Evolutionary conservation across 2,888 invertebrate genomes (phyloP), one percentile per base, ranked within the genome.

Genomic region (Lacanobia oleracea): DNA sequence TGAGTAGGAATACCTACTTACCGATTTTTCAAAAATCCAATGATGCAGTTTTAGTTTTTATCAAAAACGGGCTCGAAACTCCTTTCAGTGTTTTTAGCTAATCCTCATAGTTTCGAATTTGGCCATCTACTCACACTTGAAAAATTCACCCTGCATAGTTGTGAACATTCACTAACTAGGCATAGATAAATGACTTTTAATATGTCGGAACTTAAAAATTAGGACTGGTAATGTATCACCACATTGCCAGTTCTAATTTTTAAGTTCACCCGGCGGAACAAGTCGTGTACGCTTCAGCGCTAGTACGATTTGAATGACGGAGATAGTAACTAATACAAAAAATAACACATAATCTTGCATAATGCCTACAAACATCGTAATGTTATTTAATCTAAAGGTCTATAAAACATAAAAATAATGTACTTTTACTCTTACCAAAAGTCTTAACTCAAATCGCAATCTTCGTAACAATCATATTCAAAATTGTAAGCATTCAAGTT

Each of bases 401-500:
- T 54, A 33, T 51, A 75, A 61, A 79, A 67, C 14, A 79, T 66
- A 72, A 80, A 81, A 80, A 72, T 70, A 80, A 81, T 72, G 69
- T 80, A 69, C 72, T 80, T 72, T 69, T 67, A 59, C n/a, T 74
- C 60, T 70, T 79, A 79, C 40, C 33, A 79, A 69, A 79, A 79
- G 40, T 60, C 77, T 71, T 60, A 67, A 76, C 67, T 80, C 18
- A 79, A 80, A 63, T 66, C 59, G 54, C 14, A 61, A 72, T 72
- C 59, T 50, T 53, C 50, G 27, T 65, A 60, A 72, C 64, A 69
- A 74, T 67, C 33, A 33, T 64, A 72, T 73, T 57, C 51, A 69
- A 75, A 66, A 72, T 50, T 73, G 57, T 76, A 83, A 79, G 74
- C 82, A 61, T 81, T 73, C 57, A 78, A 77, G 33, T 75, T 74